These are phyloP conservation scores for Anagyrus pseudococci DNA, from an alignment of 2,888 invertebrate species.

Conservation along the genomic window DNA sequence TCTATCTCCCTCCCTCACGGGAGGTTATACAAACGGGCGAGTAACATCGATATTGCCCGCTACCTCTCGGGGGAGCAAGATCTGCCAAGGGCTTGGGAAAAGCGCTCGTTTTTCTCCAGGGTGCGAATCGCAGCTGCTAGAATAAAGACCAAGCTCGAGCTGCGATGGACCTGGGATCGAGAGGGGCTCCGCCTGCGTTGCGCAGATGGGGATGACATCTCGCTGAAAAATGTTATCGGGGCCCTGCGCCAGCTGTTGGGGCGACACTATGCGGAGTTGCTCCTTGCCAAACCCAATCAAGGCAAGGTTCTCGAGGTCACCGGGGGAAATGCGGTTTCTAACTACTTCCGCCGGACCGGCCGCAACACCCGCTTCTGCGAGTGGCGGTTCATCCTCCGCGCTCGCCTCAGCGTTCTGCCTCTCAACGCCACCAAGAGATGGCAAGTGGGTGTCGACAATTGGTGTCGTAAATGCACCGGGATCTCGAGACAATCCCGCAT, in stretches of 20 bases:
- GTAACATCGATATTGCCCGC: conserved; percentile 40
- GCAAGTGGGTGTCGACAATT: conserved; percentile 39
- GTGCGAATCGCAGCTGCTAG: conserved; percentile 11
- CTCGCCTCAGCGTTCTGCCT: conserved; percentile 41
- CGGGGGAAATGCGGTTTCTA: conserved; percentile 37
- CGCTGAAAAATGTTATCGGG: no score
- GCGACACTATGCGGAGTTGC: conserved; percentile 4
- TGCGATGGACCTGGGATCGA: conserved; percentile 39
- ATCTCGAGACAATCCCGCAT: conserved; percentile 52
- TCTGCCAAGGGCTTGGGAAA: conserved; percentile 28
- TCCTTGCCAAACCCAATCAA: conserved; percentile 43
- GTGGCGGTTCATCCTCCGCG: conserved; percentile 57
- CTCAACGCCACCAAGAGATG: conserved; percentile 37
- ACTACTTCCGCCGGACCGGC: conserved; percentile 46
- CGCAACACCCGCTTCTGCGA: conserved; percentile 44
- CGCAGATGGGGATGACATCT: not conserved
- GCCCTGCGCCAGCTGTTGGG: conserved; percentile 21
- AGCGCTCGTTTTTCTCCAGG: conserved; percentile 26
- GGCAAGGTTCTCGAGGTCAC: conserved; percentile 46
- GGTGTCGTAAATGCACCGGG: conserved; percentile 48
- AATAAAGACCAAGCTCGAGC: conserved; percentile 12
- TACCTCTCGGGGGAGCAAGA: conserved; percentile 10
- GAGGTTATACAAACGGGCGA: conserved; percentile 15
- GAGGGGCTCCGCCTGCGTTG: conserved; percentile 3
- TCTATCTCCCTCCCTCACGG: conserved; percentile 38